phyloP scores from a whole-genome alignment of 1,140 invertebrate genomes.

The Pectinophora gossypiella region DNA sequence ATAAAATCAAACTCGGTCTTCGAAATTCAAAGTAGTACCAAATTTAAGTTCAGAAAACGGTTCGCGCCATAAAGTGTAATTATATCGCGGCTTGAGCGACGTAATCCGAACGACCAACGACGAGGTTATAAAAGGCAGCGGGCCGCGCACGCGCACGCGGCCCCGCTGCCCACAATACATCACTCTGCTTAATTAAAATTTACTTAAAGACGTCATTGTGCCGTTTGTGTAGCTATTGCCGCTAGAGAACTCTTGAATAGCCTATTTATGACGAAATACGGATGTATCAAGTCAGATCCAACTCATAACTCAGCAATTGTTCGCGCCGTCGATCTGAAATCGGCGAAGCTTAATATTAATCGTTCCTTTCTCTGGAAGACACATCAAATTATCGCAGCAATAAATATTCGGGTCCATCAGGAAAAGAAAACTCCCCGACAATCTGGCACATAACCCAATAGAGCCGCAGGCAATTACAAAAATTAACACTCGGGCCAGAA shows the following conservation, averaged over 20 bases:
- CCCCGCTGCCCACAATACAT: background rate
- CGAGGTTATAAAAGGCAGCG: background rate
- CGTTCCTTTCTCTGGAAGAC: background rate
- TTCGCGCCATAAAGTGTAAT: background rate
- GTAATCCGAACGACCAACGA: background rate
- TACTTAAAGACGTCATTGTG: background rate
- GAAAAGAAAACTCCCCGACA: background rate
- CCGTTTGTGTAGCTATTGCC: no score
- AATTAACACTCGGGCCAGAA: slow-evolving; percentile 29
- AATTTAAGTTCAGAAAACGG: background rate
- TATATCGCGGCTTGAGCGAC: background rate
- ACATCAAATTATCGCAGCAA: background rate
- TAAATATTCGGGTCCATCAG: background rate
- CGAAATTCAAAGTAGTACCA: no score
- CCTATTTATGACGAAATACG: no score
- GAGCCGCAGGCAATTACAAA: slow-evolving; percentile 36
- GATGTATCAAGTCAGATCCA: no score
- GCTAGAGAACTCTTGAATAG: no score
- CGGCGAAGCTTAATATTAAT: background rate
- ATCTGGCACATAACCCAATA: slow-evolving; percentile 8
- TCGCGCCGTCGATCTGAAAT: no score
- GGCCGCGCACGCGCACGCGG: background rate
- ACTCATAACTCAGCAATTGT: no score
- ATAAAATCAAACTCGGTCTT: no score
- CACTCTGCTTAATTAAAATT: background rate